Conservation (phyloP, 2,797 vertebrate genomes). For the Lithobates sylvaticus region DNA sequence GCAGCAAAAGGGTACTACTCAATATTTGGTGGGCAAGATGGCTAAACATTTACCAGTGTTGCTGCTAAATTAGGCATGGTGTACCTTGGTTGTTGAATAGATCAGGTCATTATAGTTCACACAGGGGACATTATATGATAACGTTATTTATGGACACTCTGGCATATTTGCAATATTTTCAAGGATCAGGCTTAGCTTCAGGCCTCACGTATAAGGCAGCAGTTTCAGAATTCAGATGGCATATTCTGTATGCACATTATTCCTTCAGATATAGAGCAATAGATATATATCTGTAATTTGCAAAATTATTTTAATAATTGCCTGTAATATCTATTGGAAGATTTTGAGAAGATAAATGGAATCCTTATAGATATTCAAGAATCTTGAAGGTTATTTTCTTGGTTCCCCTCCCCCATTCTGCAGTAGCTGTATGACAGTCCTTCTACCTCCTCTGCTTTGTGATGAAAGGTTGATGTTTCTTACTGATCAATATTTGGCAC, state of each 20-base stretch:
- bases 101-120: neutral
- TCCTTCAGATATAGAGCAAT: no score
- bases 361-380: neutral
- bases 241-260: no score
- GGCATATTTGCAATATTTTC: neutral
- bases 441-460: constrained; percentile 14
- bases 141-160: neutral
- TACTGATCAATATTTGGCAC: constrained; percentile 38
- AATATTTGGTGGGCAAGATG: no score
- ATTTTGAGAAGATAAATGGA: neutral
- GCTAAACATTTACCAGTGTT: no score
- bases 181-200: neutral
- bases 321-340: no score
- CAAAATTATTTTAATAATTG: no score
- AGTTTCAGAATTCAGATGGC: neutral
- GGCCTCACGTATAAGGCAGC: neutral
- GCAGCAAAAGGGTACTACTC: no score
- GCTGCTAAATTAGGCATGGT: no score
- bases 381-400: neutral
- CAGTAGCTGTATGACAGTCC: neutral
- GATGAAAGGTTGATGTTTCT: constrained; percentile 1
- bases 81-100: neutral
- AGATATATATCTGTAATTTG: no score
- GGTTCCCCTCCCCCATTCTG: neutral
- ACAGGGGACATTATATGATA: neutral